These are phyloP conservation scores for Denticeps clupeoides DNA, from an alignment of 2,797 vertebrate species.

Conservation along the genomic window DNA sequence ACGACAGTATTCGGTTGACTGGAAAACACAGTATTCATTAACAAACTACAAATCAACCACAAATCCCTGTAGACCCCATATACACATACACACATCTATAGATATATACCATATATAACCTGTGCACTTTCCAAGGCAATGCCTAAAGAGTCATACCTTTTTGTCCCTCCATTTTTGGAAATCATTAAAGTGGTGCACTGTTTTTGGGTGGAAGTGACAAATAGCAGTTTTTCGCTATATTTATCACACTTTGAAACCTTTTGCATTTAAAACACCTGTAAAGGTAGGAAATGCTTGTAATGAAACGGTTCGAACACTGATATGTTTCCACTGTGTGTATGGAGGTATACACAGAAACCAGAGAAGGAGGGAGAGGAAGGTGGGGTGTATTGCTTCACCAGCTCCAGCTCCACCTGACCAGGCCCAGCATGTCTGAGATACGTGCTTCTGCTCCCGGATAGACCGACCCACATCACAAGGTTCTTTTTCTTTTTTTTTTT, in stretches of 20 bases:
- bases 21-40: constrained; percentile 48
- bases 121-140: constrained; percentile 23
- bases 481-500: no score
- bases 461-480: not conserved
- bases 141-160: constrained; percentile 17
- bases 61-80: constrained; percentile 28
- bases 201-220: constrained; percentile 14
- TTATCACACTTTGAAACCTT: no score
- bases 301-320: constrained; percentile 49
- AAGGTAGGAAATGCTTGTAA: constrained; percentile 30
- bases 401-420: constrained; percentile 31
- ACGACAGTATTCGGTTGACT: constrained; percentile 61
- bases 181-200: not conserved
- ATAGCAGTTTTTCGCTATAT: no score
- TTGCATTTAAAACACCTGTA: constrained; percentile 28
- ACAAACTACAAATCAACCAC: constrained; percentile 41
- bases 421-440: not conserved
- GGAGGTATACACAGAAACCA: constrained; percentile 51
- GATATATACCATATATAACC: constrained; percentile 25
- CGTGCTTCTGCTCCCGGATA: no score
- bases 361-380: constrained; percentile 34
- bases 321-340: constrained; percentile 53
- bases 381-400: constrained; percentile 63
- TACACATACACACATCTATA: constrained; percentile 3
- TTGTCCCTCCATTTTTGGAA: constrained; percentile 2